Base-by-base conservation (phyloP, 2,797 vertebrate genomes). In the Manis pentadactyla region DNA sequence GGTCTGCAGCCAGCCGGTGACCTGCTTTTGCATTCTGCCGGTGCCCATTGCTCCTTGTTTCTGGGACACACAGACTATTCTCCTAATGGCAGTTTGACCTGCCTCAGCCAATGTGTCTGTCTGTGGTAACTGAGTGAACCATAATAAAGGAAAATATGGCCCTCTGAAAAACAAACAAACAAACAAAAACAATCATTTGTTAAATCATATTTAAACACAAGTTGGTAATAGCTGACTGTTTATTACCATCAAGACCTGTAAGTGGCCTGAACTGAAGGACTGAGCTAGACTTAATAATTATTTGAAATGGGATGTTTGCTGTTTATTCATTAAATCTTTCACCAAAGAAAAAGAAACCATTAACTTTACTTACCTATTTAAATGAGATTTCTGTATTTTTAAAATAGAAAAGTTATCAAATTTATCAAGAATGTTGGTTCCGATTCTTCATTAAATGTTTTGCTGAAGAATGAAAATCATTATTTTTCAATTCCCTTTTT, bases 81-180 rank as follows among this genome's bases (percentile, higher is more conserved):
- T 94, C 84, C 79, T 81, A 25, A 68, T 94, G 97, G 96, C 95
- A 95, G 95, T 94, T 94, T 97, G 97, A 96, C 66, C 94, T 95
- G 97, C 95, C 93, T 85, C 87, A 96, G 92, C 93, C 93, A 92
- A 12, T 66, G 55, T 95, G 83, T 97, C 84, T 96, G 39, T 95
- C 81, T 91, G 69, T 95, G 96, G 69, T 95, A 96, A 96, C 78
- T 57, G 85, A 87, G 85, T 95, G 93, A 96, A 97, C 86, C 46
- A 34, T 93, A 97, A 97, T 97, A 97, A 98, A 98, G 86, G 88
- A 96, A 89, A 82, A 85, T 96, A 89, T 96, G 97, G 64, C 85
- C 95, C 95, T 97, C 39, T 75, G 85, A n/a, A n/a, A n/a, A n/a
- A n/a, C n/a, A n/a, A n/a, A n/a, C n/a, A n/a, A n/a, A n/a, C n/a